Evolutionary conservation across 2,113 vertebrate genomes (phyloP), one percentile per base, ranked within the genome.

Genomic region (Osmerus eperlanus): DNA sequence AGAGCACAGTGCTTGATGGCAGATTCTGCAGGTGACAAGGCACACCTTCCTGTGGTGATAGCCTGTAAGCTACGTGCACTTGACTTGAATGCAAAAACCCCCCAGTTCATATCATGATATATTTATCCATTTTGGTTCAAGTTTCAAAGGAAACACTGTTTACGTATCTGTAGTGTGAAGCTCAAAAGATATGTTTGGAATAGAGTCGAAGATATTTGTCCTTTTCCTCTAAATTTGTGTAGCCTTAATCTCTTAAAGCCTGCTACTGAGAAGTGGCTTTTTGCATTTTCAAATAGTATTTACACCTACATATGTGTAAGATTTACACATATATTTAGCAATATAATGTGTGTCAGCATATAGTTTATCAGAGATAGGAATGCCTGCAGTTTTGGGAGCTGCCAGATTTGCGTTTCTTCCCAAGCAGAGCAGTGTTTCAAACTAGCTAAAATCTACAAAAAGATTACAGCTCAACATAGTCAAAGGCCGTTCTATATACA

Each of bases 381-480:
- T 95, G 94, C 92, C 93, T 93, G 93, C 94, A 90, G 92, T 93
- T 88, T 93, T 91, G 90, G 91, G 93, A 95, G 93, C 92, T 95
- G 94, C 93, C 94, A 89, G 90, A 89, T 85, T 92, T 90, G 92
- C 92, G 88, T 89, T 90, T 93, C 92, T 82, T 92, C 90, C 93
- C 92, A 91, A 92, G 92, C 91, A 93, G 93, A 95, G 92, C 94
- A 93, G 93, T 93, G 93, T 92, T 94, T 93, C 91, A 94, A 95
- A 94, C 93, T 97, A 86, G 94, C 95, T 96, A 96, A 95, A 97
- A 91, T 94, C 95, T 96, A 97, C 95, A 95, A 95, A 96, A 87
- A 89, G 95, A 93, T 91, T 94, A 97, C 95, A 97, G 91, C 95
- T 96, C 95, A 96, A 95, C 94, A 84, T 91, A 94, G 94, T 94